Percentiles rank a stretch among this genome's conserved stretches.
Conservation (phyloP, 2,797 vertebrate genomes). For the Hydrophis major region DNA sequence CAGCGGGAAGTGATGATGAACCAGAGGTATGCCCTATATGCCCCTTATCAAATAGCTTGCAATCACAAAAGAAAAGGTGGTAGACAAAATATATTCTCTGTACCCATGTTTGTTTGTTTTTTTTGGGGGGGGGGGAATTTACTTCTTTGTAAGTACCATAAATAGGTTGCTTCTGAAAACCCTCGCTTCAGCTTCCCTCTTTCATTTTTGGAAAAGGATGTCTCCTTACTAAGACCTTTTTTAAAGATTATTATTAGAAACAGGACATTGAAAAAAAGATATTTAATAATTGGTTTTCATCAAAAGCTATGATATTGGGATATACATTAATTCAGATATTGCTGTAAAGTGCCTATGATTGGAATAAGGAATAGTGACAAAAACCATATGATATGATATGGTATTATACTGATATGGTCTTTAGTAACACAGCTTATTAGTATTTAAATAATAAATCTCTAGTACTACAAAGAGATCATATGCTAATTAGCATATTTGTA, state of each 20-base stretch:
- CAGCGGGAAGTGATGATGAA: conserved; percentile 44
- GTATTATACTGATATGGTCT: neutral
- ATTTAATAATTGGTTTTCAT: neutral
- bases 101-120: too few relatives aligned
- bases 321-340: neutral
- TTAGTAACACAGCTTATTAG: neutral
- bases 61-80: neutral
- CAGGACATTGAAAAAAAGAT: neutral
- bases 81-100: too few relatives aligned
- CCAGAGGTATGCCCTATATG: conserved; percentile 61
- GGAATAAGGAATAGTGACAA: neutral
- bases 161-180: neutral
- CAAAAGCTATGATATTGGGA: neutral
- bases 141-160: neutral
- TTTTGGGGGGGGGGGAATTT: neutral
- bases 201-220: neutral
- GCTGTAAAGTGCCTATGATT: neutral
- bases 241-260: neutral
- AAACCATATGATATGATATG: neutral
- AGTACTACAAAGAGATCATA: neutral
- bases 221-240: neutral
- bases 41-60: neutral
- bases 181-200: neutral
- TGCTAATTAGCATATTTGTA: neutral
- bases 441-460: neutral